These are phyloP conservation scores for Lasius platythorax DNA, from an alignment of 2,888 invertebrate species.

Conservation along the genomic window DNA sequence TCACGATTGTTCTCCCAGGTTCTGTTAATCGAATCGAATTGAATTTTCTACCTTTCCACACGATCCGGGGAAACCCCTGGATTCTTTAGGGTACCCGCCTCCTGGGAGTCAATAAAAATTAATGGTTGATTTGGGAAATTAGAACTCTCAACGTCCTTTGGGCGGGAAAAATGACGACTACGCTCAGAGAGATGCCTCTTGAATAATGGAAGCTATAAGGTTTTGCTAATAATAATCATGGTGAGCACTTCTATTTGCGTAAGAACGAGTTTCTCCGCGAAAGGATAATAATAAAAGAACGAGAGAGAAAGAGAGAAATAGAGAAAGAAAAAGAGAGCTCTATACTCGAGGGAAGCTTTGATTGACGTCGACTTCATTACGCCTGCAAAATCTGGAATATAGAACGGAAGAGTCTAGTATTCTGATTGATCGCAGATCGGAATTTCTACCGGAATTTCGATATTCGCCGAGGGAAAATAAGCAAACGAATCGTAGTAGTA, in stretches of 20 bases:
- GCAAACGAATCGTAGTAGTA: conserved; percentile 53
- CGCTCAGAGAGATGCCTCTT: conserved; percentile 31
- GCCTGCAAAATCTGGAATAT: conserved; percentile 58
- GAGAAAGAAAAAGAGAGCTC: not conserved
- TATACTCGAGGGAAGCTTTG: conserved; percentile 62
- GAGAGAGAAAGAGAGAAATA: conserved; percentile 48
- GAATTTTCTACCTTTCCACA: conserved; percentile 78
- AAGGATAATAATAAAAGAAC: conserved; percentile 60
- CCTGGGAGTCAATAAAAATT: conserved; percentile 75
- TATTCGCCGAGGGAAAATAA: conserved; percentile 29
- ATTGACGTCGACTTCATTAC: conserved; percentile 71
- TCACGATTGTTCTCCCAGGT: conserved; percentile 69
- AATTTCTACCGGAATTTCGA: conserved; percentile 45
- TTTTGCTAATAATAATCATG: conserved; percentile 45
- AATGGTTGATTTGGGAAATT: conserved; percentile 72
- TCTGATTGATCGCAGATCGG: conserved; percentile 70
- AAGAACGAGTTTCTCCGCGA: conserved; percentile 35
- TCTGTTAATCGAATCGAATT: conserved; percentile 79
- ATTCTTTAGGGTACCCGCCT: conserved; percentile 27
- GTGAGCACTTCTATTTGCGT: conserved; percentile 34
- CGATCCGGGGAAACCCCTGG: conserved; percentile 34
- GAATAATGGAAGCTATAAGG: conserved; percentile 44
- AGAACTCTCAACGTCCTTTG: conserved; percentile 41
- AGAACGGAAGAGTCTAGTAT: conserved; percentile 54
- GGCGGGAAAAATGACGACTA: conserved; percentile 21